phyloP scores from a whole-genome alignment of 2,888 invertebrate species.

The Lobophora halterata region DNA sequence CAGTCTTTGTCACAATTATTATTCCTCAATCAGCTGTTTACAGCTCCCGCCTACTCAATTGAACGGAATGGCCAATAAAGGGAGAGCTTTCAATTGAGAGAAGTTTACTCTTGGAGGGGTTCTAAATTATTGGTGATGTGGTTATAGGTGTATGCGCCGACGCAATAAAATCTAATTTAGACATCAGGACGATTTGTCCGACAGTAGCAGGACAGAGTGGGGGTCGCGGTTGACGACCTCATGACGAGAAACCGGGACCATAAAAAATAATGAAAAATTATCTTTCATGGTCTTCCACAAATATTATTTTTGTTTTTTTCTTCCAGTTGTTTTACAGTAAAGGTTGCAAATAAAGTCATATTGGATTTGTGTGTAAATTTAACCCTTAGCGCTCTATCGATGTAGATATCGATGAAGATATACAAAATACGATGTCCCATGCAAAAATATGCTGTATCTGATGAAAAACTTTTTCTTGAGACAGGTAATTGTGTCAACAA shows the following conservation, averaged over 20 bases:
- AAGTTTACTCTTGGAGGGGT: slow-evolving; percentile 28
- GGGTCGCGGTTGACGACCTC: slow-evolving; percentile 75
- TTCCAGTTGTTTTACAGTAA: too few relatives aligned
- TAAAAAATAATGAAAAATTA: slow-evolving; percentile 2
- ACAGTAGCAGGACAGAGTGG: slow-evolving; percentile 48
- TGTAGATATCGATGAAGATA: slow-evolving; percentile 10
- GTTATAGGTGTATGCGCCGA: slow-evolving; percentile 58
- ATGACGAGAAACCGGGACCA: slow-evolving; percentile 17
- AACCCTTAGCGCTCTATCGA: not conserved
- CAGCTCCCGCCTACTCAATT: slow-evolving; percentile 62
- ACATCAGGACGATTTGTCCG: slow-evolving; percentile 75
- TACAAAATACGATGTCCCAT: slow-evolving; percentile 13
- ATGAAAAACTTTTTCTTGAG: slow-evolving; percentile 22
- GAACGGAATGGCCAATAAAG: slow-evolving; percentile 48
- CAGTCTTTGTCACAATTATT: slow-evolving; percentile 56
- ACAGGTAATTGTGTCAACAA: slow-evolving; percentile 42
- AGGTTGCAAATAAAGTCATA: not conserved
- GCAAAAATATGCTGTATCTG: slow-evolving; percentile 16
- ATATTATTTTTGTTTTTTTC: too few relatives aligned
- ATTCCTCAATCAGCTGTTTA: slow-evolving; percentile 62
- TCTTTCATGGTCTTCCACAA: too few relatives aligned
- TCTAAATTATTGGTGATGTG: slow-evolving; percentile 46
- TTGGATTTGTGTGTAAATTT: not conserved
- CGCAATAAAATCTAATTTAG: slow-evolving; percentile 81
- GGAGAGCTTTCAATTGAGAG: slow-evolving; percentile 37